phyloP scores from a whole-genome alignment of 92 coral and sea anemone genomes.

The Palythoa grandis region DNA sequence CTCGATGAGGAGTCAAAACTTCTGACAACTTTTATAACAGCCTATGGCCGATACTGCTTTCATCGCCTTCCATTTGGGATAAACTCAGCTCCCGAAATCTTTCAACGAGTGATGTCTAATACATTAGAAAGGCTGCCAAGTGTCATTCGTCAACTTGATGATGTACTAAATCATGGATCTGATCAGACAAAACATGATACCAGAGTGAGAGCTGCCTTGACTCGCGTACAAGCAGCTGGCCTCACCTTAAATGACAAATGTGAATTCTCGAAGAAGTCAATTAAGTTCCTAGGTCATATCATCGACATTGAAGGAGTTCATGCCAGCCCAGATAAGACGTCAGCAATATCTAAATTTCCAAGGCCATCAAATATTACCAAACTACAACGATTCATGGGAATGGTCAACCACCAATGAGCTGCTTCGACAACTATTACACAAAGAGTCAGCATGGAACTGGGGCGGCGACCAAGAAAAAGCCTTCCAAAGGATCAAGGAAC shows the following conservation, averaged over 20 bases:
- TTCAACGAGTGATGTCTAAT: too few species aligned
- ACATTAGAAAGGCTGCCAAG: too few species aligned
- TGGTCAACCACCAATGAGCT: constrained; percentile 69
- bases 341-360: constrained; percentile 60
- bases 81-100: too few species aligned
- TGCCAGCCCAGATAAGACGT: constrained; percentile 60
- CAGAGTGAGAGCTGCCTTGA: constrained; percentile 31
- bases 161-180: too few species aligned
- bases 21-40: too few species aligned
- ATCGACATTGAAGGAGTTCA: constrained; percentile 52
- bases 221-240: constrained; percentile 52
- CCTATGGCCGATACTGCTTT: too few species aligned
- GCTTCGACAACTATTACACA: constrained; percentile 59
- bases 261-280: constrained; percentile 43
- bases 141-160: too few species aligned
- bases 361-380: constrained; percentile 38
- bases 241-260: constrained; percentile 58
- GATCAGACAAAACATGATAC: constrained; percentile 45
- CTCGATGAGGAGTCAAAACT: too few species aligned
- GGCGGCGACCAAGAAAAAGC: constrained; percentile 55
- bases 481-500: constrained; percentile 55
- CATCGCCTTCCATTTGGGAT: too few species aligned
- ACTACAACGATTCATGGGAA: constrained; percentile 64
- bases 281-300: constrained; percentile 57
- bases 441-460: constrained; percentile 56